Evolutionary conservation across 2,888 invertebrate genomes (phyloP).

Genomic region (Dasypolia templi): DNA sequence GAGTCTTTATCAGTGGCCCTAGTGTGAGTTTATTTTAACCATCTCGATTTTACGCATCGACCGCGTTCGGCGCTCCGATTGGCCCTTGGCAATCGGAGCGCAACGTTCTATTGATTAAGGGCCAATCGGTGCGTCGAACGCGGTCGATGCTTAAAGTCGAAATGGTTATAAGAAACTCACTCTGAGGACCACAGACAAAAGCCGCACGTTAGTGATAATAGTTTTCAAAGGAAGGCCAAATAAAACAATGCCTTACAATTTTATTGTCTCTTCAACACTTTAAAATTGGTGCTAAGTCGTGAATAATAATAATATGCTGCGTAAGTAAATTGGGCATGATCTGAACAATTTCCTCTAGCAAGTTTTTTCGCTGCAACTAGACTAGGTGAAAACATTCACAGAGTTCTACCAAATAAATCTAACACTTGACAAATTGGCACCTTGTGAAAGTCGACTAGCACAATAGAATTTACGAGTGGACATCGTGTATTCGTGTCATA

Average conservation of each 20-base stretch:
- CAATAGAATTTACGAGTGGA: not conserved
- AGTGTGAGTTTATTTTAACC: too few relatives aligned
- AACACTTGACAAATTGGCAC: constrained; percentile 8
- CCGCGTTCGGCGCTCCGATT: too few relatives aligned
- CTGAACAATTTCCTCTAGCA: not conserved
- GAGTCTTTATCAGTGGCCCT: not conserved
- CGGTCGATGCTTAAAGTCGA: too few relatives aligned
- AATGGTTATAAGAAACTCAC: too few relatives aligned
- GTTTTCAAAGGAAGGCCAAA: not conserved
- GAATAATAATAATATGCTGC: not conserved
- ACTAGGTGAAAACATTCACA: not conserved
- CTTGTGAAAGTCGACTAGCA: constrained; percentile 9
- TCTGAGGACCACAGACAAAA: not conserved
- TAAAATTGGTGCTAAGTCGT: not conserved
- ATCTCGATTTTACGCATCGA: too few relatives aligned
- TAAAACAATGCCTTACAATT: too few relatives aligned
- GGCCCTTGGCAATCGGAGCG: too few relatives aligned
- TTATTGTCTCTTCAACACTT: not conserved
- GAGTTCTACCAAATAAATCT: constrained; percentile 5
- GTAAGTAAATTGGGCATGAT: not conserved
- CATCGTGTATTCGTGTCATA: not conserved
- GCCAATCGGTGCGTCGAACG: too few relatives aligned
- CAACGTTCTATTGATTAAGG: too few relatives aligned
- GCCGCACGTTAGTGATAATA: too few relatives aligned
- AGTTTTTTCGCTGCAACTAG: not conserved